A percentile compares a stretch with the other conserved stretches of the same genome.
These are phyloP conservation scores for Holacanthella duospinosa DNA, from an alignment of 2,888 invertebrate species.

Conservation along the genomic window DNA sequence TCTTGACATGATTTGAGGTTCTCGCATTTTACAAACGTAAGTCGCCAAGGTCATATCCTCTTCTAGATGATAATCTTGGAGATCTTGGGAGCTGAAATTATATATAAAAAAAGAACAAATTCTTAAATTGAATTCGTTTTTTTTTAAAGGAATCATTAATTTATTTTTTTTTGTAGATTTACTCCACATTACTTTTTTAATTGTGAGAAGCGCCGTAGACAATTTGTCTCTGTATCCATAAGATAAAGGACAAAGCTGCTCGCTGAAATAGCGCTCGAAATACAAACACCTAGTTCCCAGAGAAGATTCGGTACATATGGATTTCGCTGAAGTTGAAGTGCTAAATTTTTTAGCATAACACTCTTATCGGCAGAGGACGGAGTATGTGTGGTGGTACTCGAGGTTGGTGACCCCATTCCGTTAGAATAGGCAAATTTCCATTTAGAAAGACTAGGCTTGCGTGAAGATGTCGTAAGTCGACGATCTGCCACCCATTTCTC, in stretches of 20 bases:
- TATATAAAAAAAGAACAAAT: neutral
- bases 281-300: conserved; percentile 56
- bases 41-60: conserved; percentile 39
- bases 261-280: conserved; percentile 55
- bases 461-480: conserved; percentile 46
- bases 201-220: conserved; percentile 5
- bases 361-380: neutral
- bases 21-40: conserved; percentile 44
- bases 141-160: no score
- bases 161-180: no score
- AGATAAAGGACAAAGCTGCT: conserved; percentile 56
- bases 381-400: neutral
- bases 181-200: conserved; percentile 8
- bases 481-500: conserved; percentile 56
- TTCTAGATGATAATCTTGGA: conserved; percentile 1
- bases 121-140: no score
- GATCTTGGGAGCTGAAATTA: neutral
- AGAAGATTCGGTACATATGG: conserved; percentile 55
- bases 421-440: conserved; percentile 38
- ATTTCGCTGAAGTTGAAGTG: conserved; percentile 38
- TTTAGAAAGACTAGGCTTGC: conserved; percentile 49
- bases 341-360: conserved; percentile 16
- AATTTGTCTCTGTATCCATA: conserved; percentile 41
- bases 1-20: conserved; percentile 45
- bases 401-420: conserved; percentile 36